Evolutionary conservation across 2,888 invertebrate genomes (phyloP).

Genomic region (Coronaproctus castanopsis): DNA sequence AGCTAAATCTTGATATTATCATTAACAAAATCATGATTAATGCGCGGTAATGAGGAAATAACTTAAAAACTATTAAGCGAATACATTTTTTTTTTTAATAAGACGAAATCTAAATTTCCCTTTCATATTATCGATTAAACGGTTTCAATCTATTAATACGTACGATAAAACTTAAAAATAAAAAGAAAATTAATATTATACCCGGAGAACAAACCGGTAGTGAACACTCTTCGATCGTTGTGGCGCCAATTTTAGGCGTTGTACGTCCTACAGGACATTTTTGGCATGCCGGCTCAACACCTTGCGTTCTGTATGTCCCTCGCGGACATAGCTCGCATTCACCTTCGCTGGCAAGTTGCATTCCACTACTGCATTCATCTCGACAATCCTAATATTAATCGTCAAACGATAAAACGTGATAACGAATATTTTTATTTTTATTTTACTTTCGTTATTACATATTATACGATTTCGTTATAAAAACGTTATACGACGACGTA

Average conservation of each 20-base stretch:
- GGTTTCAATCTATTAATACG: too few species aligned
- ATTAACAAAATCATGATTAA: too few species aligned
- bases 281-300: constrained; percentile 71
- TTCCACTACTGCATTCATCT: constrained; percentile 71
- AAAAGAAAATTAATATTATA: too few species aligned
- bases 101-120: too few species aligned
- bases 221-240: constrained; percentile 74
- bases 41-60: too few species aligned
- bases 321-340: constrained; percentile 80
- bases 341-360: constrained; percentile 67
- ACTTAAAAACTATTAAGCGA: too few species aligned
- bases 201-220: constrained; percentile 67
- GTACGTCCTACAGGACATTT: constrained; percentile 76
- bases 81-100: too few species aligned
- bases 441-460: not conserved
- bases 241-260: constrained; percentile 64
- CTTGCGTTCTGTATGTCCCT: constrained; percentile 67
- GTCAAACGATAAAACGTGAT: not conserved
- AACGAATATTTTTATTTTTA: not conserved
- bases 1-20: too few species aligned
- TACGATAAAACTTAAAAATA: too few species aligned
- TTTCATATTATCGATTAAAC: too few species aligned
- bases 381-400: constrained; percentile 41
- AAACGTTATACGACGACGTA: too few species aligned
- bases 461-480: not conserved